A percentile compares a stretch with the other conserved stretches of the same genome.
These are phyloP conservation scores for Hipposideros armiger DNA, from an alignment of 2,113 vertebrate species.

Conservation along the genomic window DNA sequence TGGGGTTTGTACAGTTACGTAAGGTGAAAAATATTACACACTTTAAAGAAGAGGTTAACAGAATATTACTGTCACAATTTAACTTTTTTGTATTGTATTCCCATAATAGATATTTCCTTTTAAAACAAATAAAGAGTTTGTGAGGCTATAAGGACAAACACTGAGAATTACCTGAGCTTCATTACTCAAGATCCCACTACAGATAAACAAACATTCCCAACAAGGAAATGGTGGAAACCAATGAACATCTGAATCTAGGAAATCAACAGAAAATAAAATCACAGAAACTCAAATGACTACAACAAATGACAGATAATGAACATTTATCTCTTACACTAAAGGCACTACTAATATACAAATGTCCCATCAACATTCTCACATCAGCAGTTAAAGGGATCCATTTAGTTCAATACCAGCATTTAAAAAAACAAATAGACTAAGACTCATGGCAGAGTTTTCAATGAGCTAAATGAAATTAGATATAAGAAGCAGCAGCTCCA, in stretches of 20 bases:
- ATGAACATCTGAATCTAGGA: background rate
- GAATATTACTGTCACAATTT: background rate
- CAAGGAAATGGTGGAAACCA: background rate
- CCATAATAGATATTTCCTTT: background rate
- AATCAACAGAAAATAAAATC: conserved; percentile 46
- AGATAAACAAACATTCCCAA: conserved; percentile 18
- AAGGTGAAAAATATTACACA: background rate
- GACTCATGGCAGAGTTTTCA: conserved; percentile 33
- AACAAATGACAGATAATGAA: conserved; percentile 20
- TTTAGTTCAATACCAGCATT: conserved; percentile 41
- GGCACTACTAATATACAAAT: conserved; percentile 67
- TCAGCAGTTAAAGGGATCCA: conserved; percentile 45
- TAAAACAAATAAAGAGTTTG: background rate
- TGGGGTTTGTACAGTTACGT: background rate
- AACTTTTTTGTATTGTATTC: conserved; percentile 6
- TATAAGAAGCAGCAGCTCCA: conserved; percentile 42
- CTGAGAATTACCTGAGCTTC: background rate
- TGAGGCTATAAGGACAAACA: conserved; percentile 8
- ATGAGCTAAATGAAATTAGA: conserved; percentile 41
- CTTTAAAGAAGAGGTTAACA: background rate
- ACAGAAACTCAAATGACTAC: background rate
- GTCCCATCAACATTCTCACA: background rate
- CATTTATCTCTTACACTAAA: conserved; percentile 62
- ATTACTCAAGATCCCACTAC: background rate
- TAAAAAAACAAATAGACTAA: background rate